A percentile compares a stretch with the other conserved stretches of the same genome.
phyloP scores from a whole-genome alignment of 2,888 invertebrate species.

The Brenthis hecate region DNA sequence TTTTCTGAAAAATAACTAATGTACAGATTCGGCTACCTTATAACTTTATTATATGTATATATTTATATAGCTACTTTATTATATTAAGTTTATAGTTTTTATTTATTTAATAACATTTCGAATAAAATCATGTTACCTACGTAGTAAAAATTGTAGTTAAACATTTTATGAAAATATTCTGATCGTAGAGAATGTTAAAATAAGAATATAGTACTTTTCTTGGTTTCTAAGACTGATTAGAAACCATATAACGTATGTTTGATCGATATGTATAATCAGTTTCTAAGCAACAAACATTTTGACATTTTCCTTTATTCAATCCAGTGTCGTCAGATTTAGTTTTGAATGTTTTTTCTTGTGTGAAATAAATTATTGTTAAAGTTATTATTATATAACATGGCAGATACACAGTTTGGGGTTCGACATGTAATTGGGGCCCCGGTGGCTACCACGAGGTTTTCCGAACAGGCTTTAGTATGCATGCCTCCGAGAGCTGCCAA shows the following conservation, averaged over 20 bases:
- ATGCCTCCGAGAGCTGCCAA: constrained; percentile 76
- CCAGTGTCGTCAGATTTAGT: constrained; percentile 30
- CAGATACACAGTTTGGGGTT: constrained; percentile 65
- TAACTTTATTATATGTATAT: too few relatives aligned
- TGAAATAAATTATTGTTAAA: background rate
- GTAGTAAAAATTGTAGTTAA: too few relatives aligned
- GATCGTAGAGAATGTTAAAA: background rate
- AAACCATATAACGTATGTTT: constrained; percentile 33
- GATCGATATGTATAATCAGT: constrained; percentile 40
- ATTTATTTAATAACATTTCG: too few relatives aligned
- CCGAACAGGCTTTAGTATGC: constrained; percentile 72
- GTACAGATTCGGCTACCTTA: too few relatives aligned
- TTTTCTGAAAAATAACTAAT: too few relatives aligned
- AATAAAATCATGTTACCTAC: too few relatives aligned
- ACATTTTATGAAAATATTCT: too few relatives aligned
- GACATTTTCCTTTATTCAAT: constrained; percentile 48
- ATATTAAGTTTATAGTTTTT: too few relatives aligned
- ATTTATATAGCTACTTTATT: too few relatives aligned
- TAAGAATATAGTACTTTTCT: background rate
- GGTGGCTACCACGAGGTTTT: constrained; percentile 65
- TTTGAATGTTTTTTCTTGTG: constrained; percentile 36
- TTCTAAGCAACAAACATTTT: constrained; percentile 51
- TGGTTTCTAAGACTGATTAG: constrained; percentile 12
- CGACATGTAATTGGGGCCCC: constrained; percentile 71
- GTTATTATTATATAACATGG: constrained; percentile 50